Base-by-base conservation (phyloP, 2,888 invertebrate species). In the Alentia gelatinosa region DNA sequence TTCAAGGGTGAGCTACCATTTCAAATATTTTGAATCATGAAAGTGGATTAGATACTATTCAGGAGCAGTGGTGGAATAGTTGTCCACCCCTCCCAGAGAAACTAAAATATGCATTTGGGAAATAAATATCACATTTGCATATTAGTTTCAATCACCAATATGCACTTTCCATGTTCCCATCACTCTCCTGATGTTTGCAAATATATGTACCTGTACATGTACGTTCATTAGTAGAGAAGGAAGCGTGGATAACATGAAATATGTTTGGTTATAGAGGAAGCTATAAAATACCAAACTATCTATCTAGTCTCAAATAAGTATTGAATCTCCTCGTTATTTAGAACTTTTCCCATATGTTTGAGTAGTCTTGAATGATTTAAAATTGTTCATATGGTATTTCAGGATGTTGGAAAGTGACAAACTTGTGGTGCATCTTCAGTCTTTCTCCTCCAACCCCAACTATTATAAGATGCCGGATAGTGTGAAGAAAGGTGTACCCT, bases 391-490 rank as follows among this genome's bases (percentile, higher is more conserved):
- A 42, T 42, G 7, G 56, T 56, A 56, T 75, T 94, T 68, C 93
- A 96, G 96, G 91, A 96, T 98, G 86, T 97, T 97, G 7, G 97
- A 97, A 91, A 97, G 97, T 37, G 98, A 98, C 95, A 96, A 97
- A 92, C 96, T 97, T 56, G 96, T 98, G 94, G 97, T 97, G 12
- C 98, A 98, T 94, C 97, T 98, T 37, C 97, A 97, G 94, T 97
- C 97, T 91, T 98, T 98, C 95, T 95, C 96, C 40, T 95, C 96
- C 26, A 96, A 96, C 93, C 97, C 97, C 39, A 96, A 97, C 33
- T 97, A 97, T 97, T 98, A 97, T 95, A 97, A 97, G 50, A 96
- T 98, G 68, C 97, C 98, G 0, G 97, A 97, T 93, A 97, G 97
- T 92, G 97, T 98, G 26, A 97, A 97, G 94, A 97, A 97, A 94